phyloP scores from a whole-genome alignment of 2,113 vertebrate genomes.

The Phrynosoma platyrhinos region DNA sequence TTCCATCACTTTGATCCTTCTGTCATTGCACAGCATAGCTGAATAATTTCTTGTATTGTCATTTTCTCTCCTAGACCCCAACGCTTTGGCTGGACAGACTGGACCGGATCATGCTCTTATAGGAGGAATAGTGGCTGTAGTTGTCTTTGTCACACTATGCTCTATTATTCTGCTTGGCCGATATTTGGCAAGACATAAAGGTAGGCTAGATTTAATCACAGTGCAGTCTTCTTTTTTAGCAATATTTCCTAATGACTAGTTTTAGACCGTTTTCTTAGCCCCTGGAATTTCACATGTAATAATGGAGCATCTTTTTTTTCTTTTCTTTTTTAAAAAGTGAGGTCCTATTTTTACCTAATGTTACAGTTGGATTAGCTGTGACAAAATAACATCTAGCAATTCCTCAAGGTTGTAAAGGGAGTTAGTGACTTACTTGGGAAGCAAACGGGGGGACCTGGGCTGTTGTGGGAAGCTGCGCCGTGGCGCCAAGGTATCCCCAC shows the following conservation, averaged over 20 bases:
- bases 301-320: not conserved
- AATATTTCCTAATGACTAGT: conserved; percentile 16
- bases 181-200: conserved; percentile 99
- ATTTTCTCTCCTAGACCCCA: conserved; percentile 87
- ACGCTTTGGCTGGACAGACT: conserved; percentile 87
- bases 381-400: conserved; percentile 43
- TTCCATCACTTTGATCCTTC: conserved; percentile 32
- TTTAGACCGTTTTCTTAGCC: conserved; percentile 20
- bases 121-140: conserved; percentile 97
- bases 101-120: conserved; percentile 96
- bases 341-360: conserved; percentile 39
- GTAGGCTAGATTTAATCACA: conserved; percentile 75
- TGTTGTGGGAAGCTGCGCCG: too few relatives aligned
- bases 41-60: conserved; percentile 24
- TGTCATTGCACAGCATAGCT: conserved; percentile 25
- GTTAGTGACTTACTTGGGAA: not conserved
- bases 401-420: not conserved
- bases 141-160: conserved; percentile 98
- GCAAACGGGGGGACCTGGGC: too few relatives aligned
- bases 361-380: conserved; percentile 40
- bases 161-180: conserved; percentile 98
- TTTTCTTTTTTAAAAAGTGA: not conserved
- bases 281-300: not conserved
- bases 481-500: too few relatives aligned
- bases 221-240: conserved; percentile 18